Percentiles rank a stretch among this genome's conserved stretches.
phyloP scores from a whole-genome alignment of 2,797 vertebrate species.

The Erpetoichthys calabaricus region DNA sequence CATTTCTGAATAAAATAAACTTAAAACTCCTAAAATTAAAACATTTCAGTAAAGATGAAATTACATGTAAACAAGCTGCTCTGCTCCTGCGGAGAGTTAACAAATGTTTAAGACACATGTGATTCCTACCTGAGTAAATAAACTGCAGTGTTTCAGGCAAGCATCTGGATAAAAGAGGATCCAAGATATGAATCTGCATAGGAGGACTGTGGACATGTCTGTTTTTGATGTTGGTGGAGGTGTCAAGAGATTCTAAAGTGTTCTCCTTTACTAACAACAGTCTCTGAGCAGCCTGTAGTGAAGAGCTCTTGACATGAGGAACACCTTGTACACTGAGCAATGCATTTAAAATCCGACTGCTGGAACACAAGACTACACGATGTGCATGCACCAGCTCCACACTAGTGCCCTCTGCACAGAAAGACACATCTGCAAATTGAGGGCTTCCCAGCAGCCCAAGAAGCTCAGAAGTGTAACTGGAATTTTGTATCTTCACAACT shows the following conservation, averaged over 20 bases:
- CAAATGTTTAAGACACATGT: too few relatives aligned
- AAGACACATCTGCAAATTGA: conserved; percentile 80
- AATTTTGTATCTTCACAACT: conserved; percentile 73
- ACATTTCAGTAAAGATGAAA: too few relatives aligned
- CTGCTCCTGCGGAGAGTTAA: too few relatives aligned
- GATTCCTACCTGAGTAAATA: conserved; percentile 80
- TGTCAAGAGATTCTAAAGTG: conserved; percentile 25
- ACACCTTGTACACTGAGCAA: conserved; percentile 68
- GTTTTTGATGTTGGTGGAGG: conserved; percentile 38
- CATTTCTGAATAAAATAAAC: too few relatives aligned
- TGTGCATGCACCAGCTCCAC: conserved; percentile 72
- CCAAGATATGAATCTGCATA: conserved; percentile 75
- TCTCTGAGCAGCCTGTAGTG: conserved; percentile 40
- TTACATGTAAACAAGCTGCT: too few relatives aligned
- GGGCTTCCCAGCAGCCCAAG: conserved; percentile 75
- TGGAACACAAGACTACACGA: conserved; percentile 71
- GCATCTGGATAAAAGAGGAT: conserved; percentile 69
- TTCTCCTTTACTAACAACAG: conserved; percentile 63
- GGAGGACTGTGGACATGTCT: conserved; percentile 44
- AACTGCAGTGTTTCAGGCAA: conserved; percentile 83
- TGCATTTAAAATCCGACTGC: conserved; percentile 80
- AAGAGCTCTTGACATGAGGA: conserved; percentile 38
- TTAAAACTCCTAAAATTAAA: too few relatives aligned
- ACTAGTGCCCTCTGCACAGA: conserved; percentile 63
- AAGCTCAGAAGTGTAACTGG: conserved; percentile 75